Conservation (phyloP, 2,888 invertebrate species). For the Plebejus anna region DNA sequence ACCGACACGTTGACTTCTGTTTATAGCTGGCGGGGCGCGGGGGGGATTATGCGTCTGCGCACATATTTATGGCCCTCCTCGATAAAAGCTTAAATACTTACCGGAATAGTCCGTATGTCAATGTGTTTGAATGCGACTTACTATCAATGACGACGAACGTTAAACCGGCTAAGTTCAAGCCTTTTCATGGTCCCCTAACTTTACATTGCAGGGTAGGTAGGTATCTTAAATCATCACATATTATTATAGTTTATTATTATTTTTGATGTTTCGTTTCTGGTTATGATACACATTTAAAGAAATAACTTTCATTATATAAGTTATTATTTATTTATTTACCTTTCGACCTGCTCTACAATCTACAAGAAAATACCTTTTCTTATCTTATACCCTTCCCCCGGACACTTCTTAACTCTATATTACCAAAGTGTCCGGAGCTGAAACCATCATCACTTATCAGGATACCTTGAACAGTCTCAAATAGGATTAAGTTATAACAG, state of each 20-base stretch:
- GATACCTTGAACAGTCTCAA: neutral
- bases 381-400: too few species aligned
- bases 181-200: neutral
- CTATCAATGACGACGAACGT: neutral
- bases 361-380: neutral
- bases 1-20: conserved; percentile 80
- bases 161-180: neutral
- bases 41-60: conserved; percentile 75
- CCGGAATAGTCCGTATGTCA: conserved; percentile 64
- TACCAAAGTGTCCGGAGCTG: neutral
- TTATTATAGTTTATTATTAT: neutral
- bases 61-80: conserved; percentile 73
- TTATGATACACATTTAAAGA: too few species aligned
- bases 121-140: conserved; percentile 35
- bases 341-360: too few species aligned
- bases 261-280: too few species aligned
- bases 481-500: neutral
- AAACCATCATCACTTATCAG: neutral
- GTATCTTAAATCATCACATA: neutral
- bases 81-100: conserved; percentile 79
- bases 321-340: too few species aligned
- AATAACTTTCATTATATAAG: too few species aligned
- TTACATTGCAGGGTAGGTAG: neutral
- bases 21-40: conserved; percentile 75
- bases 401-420: too few species aligned